phyloP scores from a whole-genome alignment of 1,140 invertebrate species.

The Cherax quadricarinatus region DNA sequence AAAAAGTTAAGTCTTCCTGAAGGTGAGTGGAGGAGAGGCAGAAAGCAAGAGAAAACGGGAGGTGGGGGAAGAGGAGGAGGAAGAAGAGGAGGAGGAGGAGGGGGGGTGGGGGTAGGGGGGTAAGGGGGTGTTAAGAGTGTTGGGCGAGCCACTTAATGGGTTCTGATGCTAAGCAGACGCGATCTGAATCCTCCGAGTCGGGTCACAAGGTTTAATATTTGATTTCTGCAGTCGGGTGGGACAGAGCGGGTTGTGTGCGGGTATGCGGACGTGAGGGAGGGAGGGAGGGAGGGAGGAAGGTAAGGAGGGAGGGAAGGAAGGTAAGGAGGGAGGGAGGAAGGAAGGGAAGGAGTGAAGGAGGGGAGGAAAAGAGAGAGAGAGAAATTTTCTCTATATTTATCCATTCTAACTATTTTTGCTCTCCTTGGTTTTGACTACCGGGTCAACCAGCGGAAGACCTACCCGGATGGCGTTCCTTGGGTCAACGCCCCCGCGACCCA shows the following conservation, averaged over 20 bases:
- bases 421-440: no score
- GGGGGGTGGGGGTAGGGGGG: background rate
- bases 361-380: no score
- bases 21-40: constrained; percentile 16
- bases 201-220: constrained; percentile 62
- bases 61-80: constrained; percentile 1
- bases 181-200: constrained; percentile 41
- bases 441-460: no score
- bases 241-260: constrained; percentile 48
- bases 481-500: no score
- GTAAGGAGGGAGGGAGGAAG: no score
- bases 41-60: constrained; percentile 50
- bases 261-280: constrained; percentile 1
- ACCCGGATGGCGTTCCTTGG: no score
- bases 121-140: constrained; percentile 8
- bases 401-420: no score
- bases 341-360: no score
- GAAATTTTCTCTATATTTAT: no score
- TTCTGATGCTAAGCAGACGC: constrained; percentile 61
- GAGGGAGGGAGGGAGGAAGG: no score
- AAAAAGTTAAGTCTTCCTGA: background rate
- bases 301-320: no score
- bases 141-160: constrained; percentile 44
- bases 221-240: constrained; percentile 43
- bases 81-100: constrained; percentile 38